Evolutionary conservation across 2,888 invertebrate species (phyloP), one percentile per base, ranked within the genome.

Genomic region (Barypeithes pellucidus): DNA sequence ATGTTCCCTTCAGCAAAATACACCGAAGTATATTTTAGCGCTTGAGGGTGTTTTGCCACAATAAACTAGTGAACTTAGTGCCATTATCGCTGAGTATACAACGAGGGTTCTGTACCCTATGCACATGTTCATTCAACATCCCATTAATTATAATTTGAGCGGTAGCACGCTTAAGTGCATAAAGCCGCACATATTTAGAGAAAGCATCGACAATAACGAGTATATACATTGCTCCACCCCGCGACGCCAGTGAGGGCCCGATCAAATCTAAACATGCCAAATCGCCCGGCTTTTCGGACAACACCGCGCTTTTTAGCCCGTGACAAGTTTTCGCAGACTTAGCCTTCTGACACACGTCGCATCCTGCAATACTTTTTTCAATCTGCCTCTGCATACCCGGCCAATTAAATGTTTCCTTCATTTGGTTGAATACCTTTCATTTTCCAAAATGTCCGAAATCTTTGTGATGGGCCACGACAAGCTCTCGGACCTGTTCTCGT

Each of bases 71-170:
- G 5, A 24, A 24, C 24, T 24, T 2, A 59, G 79, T 68, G 12
- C 77, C 79, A 67, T 80, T 80, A 47, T 78, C 79, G 5, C 74
- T 74, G 7, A 80, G 72, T 8, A 80, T 75, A 4, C 66, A 66
- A 52, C 67, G 16, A 9, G 78, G 79, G 24, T 76, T 45, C 4
- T 75, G 76, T 29, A 75, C 47, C 0, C 14, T 20, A 12, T 43
- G 50, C 14, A 76, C 3, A 54, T 76, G 61, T 24, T 74, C 60
- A 16, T 66, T 52, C 0, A 41, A 33, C 5, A 74, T 8, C 20
- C 41, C 16, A 11, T 54, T 39, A 4, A 76, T 4, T 22, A 74
- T 67, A 12, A 41, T 45, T 24, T 5, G 60, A 18, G 67, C 45
- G 5, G 74, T 72, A 9, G 76, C 72, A 2, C 72, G 54, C 43